Percentiles rank a stretch among this genome's conserved stretches.
These are phyloP conservation scores for Vicugna pacos DNA, from an alignment of 2,113 vertebrate species.

Conservation along the genomic window DNA sequence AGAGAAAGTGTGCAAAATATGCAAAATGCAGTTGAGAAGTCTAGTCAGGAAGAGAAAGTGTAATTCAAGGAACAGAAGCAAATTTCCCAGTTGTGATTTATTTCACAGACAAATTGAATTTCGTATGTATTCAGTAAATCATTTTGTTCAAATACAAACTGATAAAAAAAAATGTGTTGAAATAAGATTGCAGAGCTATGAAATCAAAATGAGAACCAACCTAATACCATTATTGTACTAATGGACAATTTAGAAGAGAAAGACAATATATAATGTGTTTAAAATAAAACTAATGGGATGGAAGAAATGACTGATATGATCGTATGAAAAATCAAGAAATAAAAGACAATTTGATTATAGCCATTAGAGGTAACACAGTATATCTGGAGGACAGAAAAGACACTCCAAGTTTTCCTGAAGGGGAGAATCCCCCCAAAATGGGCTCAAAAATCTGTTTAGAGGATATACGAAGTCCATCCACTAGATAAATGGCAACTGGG, in stretches of 20 bases:
- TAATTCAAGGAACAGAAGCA: background rate
- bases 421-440: background rate
- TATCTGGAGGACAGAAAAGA: background rate
- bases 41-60: background rate
- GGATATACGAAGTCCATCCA: background rate
- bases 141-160: conserved; percentile 51
- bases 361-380: background rate
- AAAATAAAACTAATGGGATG: conserved; percentile 44
- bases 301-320: conserved; percentile 30
- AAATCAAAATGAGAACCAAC: conserved; percentile 26
- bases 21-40: background rate
- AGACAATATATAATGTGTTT: conserved; percentile 23
- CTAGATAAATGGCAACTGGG: background rate
- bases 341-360: conserved; percentile 4
- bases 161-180: conserved; percentile 50
- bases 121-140: background rate
- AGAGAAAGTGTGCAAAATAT: background rate
- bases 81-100: background rate
- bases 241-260: conserved; percentile 34
- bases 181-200: conserved; percentile 27
- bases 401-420: background rate
- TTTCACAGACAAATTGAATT: conserved; percentile 15
- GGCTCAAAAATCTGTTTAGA: background rate
- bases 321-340: conserved; percentile 34
- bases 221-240: background rate